These are phyloP conservation scores for Hippolais icterina DNA, from an alignment of 2,113 vertebrate genomes.

Conservation along the genomic window DNA sequence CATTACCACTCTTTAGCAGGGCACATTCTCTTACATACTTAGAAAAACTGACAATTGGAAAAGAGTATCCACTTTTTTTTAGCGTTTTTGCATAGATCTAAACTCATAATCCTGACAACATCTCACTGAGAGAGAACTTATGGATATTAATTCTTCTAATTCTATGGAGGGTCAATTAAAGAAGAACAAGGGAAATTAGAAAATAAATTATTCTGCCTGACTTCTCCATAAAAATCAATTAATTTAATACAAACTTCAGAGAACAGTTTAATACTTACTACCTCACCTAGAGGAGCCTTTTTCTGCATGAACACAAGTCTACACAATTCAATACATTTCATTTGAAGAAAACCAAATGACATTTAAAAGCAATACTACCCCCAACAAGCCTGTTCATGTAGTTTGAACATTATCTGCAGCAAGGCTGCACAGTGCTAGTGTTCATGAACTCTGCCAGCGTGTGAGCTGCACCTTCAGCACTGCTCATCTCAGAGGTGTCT, in stretches of 20 bases:
- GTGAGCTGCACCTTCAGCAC: background rate
- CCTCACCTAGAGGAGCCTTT: background rate
- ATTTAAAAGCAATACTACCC: background rate
- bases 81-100: background rate
- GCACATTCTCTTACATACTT: background rate
- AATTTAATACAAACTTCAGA: background rate
- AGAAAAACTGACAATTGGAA: background rate
- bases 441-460: background rate
- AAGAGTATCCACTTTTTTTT: background rate
- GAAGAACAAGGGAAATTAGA: background rate
- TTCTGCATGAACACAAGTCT: background rate
- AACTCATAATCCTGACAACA: background rate
- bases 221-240: background rate
- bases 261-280: background rate
- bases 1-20: background rate
- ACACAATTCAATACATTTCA: background rate
- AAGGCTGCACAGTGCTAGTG: background rate
- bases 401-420: background rate
- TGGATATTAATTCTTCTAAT: background rate
- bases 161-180: background rate
- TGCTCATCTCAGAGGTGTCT: background rate
- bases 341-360: background rate
- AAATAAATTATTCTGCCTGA: background rate
- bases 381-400: fast-evolving
- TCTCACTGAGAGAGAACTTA: background rate